Percentiles rank a stretch among this genome's conserved stretches.
These are phyloP conservation scores for Phyto melanocephala DNA, from an alignment of 2,888 invertebrate genomes.

Conservation along the genomic window DNA sequence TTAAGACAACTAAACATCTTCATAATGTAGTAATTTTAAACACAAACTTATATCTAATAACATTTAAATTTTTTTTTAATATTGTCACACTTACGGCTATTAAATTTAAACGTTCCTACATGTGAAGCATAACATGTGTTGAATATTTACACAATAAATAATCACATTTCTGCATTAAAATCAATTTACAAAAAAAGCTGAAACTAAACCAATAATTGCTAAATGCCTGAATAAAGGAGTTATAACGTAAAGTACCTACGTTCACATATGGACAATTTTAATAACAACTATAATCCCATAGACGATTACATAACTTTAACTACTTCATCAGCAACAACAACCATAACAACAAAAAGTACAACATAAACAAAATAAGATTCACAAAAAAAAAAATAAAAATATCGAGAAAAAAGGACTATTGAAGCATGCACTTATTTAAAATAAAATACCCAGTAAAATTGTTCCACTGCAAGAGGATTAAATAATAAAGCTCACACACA, in stretches of 20 bases:
- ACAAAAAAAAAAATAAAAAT: neutral
- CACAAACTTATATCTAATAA: too few relatives aligned
- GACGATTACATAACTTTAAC: slow-evolving; percentile 46
- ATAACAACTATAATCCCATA: slow-evolving; percentile 48
- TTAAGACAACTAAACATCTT: too few relatives aligned
- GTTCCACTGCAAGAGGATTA: neutral
- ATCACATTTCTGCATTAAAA: slow-evolving; percentile 8
- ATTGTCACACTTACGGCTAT: too few relatives aligned
- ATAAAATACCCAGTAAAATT: slow-evolving; percentile 7
- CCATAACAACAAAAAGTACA: neutral
- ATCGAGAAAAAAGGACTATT: neutral
- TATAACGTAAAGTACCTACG: slow-evolving; percentile 9
- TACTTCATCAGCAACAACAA: slow-evolving; percentile 11
- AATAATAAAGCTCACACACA: neutral
- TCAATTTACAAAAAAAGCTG: neutral
- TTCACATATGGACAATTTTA: slow-evolving; percentile 38
- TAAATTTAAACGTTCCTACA: neutral
- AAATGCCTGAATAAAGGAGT: slow-evolving; percentile 17
- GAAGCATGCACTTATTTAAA: slow-evolving; percentile 2
- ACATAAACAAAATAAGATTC: neutral
- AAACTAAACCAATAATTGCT: slow-evolving; percentile 1
- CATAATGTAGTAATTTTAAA: too few relatives aligned
- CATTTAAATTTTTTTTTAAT: too few relatives aligned
- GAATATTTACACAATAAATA: neutral
- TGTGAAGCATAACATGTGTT: slow-evolving; percentile 23